Conservation (phyloP, 2,888 invertebrate species). For the Notodonta dromedarius region DNA sequence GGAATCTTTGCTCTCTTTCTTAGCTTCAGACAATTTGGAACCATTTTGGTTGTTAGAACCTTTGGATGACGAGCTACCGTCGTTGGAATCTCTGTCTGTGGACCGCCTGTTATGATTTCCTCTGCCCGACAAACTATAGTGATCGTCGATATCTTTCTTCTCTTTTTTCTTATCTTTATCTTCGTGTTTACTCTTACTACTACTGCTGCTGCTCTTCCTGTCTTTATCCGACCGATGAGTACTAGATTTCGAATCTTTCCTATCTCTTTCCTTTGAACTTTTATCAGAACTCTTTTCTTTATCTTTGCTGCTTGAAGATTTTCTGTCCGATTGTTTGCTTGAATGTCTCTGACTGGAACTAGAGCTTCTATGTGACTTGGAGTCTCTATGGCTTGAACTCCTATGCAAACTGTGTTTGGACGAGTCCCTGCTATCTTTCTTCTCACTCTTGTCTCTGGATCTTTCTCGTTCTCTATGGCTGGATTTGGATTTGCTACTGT, state of each 20-base stretch:
- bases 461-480: constrained; percentile 62
- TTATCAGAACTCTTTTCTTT: constrained; percentile 60
- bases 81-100: constrained; percentile 92
- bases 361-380: constrained; percentile 66
- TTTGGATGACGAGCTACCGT: constrained; percentile 85
- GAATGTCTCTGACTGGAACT: constrained; percentile 65
- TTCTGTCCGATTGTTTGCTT: constrained; percentile 66
- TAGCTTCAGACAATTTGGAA: constrained; percentile 65
- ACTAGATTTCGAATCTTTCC: constrained; percentile 62
- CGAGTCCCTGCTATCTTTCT: constrained; percentile 70
- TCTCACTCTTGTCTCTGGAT: constrained; percentile 65
- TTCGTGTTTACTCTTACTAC: constrained; percentile 69
- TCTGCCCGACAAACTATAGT: constrained; percentile 87
- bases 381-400: constrained; percentile 67
- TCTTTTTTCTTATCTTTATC: constrained; percentile 77
- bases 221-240: constrained; percentile 75
- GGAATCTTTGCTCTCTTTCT: constrained; percentile 70
- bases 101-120: constrained; percentile 87
- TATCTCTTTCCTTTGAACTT: constrained; percentile 53
- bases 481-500: constrained; percentile 59
- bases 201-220: constrained; percentile 64
- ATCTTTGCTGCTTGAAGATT: constrained; percentile 64
- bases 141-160: constrained; percentile 87
- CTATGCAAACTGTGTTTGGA: constrained; percentile 72
- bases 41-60: constrained; percentile 66